Evolutionary conservation across 2,797 vertebrate genomes (phyloP), one percentile per base, ranked within the genome.

Genomic region (Dendrocincla tyrannina): DNA sequence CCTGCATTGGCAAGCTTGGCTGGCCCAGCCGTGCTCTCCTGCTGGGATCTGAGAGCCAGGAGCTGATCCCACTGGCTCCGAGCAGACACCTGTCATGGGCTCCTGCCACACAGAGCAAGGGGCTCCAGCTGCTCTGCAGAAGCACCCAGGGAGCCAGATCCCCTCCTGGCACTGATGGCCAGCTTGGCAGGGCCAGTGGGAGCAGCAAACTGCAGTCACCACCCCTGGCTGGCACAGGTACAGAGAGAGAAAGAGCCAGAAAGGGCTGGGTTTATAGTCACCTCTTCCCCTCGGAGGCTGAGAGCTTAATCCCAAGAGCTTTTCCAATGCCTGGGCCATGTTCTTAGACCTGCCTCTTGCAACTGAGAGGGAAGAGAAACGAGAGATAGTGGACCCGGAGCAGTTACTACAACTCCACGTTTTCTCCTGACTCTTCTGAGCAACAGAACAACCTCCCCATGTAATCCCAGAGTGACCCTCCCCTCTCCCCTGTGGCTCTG

Each of bases 1-100:
- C 12, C n/a, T 49, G 82, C 22, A 6, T 42, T 76, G 55, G 37
- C 33, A n/a, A 70, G 59, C 33, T 50, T 33, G 75, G 62, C 73
- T 89, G 86, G 76, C 66, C 73, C 33, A 78, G 59, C 32, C 49
- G 37, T 14, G 41, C 2, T 0, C 73, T 86, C 91, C 88, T 39
- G 41, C 74, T 53, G 89, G 80, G 82, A 90, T 83, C 74, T 46
- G 88, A 93, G 85, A 94, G 85, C 47, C 68, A 12, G 56, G 66
- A 28, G 42, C 50, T 77, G 60, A 37, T 56, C 52, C 74, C 1
- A 4, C 86, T 47, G 76, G 62, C 78, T 85, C 49, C 2, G 4
- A 25, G 58, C 68, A 39, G 72, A n/a, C 75, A 42, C 79, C 77
- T 62, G 42, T 1, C 86, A 53, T 7, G 55, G 69, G 39, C 30